Evolutionary conservation across 2,113 vertebrate genomes (phyloP).

Genomic region (Eleginops maclovinus): DNA sequence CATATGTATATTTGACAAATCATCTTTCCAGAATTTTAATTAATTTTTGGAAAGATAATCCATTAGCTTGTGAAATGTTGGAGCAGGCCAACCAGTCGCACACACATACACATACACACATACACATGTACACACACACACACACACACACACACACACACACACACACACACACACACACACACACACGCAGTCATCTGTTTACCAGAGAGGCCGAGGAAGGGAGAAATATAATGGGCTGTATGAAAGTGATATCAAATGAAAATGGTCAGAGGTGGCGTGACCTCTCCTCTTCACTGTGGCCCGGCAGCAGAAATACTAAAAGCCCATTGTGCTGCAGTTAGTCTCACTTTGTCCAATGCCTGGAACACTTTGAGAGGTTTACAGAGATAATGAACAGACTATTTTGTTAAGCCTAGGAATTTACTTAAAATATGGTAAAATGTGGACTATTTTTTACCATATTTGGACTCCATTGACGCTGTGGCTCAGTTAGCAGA

Average conservation of each 20-base stretch:
- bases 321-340: conserved; percentile 1
- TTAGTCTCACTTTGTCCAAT: conserved; percentile 17
- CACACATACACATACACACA: background rate
- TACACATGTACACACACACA: conserved; percentile 14
- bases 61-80: conserved; percentile 6
- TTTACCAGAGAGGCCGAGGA: background rate
- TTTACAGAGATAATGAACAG: conserved; percentile 4
- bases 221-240: background rate
- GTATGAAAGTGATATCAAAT: conserved; percentile 2
- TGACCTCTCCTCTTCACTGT: conserved; percentile 17
- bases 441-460: background rate
- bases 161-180: background rate
- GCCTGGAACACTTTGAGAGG: background rate
- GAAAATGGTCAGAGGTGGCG: conserved; percentile 35
- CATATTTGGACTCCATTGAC: no score
- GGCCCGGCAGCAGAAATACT: conserved; percentile 3
- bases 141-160: conserved; percentile 6
- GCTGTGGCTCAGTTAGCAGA: no score
- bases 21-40: conserved; percentile 27
- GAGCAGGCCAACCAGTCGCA: background rate
- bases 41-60: conserved; percentile 26
- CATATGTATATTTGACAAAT: conserved; percentile 27
- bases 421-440: background rate
- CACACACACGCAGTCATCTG: background rate
- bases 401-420: background rate